A percentile compares a stretch with the other conserved stretches of the same genome.
Conservation (phyloP, 2,797 vertebrate genomes). For the Microctenopoma lineatum region DNA sequence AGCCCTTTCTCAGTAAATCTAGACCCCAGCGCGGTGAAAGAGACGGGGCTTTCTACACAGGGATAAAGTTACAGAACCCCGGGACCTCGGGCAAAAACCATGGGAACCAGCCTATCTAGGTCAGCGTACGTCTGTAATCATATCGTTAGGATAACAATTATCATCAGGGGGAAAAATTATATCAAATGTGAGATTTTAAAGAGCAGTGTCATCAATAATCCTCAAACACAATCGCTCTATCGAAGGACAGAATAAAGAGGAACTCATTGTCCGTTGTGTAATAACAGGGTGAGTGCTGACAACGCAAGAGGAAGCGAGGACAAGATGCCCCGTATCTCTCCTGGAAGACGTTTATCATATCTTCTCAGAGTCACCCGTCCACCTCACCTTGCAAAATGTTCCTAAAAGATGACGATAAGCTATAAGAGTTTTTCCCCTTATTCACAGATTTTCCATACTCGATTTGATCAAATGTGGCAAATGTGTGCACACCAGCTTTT, state of each 20-base stretch:
- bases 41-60: constrained; percentile 62
- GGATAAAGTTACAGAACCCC: constrained; percentile 76
- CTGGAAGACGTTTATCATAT: constrained; percentile 40
- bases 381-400: constrained; percentile 2
- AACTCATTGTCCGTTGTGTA: constrained; percentile 41
- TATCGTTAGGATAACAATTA: constrained; percentile 59
- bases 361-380: constrained; percentile 12
- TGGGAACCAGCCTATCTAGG: constrained; percentile 73
- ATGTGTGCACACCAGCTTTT: constrained; percentile 24
- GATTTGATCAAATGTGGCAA: constrained; percentile 26
- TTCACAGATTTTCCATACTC: constrained; percentile 25
- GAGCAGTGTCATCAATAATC: neutral
- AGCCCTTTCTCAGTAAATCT: constrained; percentile 77
- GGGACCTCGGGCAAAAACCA: constrained; percentile 67
- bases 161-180: constrained; percentile 46
- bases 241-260: constrained; percentile 20
- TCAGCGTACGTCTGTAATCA: constrained; percentile 65
- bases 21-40: constrained; percentile 57
- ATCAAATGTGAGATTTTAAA: constrained; percentile 1
- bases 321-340: constrained; percentile 21
- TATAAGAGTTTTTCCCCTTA: constrained; percentile 1
- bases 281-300: constrained; percentile 46
- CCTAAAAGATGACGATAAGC: neutral
- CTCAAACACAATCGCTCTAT: constrained; percentile 12
- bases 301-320: constrained; percentile 48